Evolutionary conservation across 2,113 vertebrate genomes (phyloP).

Genomic region (Elephantulus edwardii): DNA sequence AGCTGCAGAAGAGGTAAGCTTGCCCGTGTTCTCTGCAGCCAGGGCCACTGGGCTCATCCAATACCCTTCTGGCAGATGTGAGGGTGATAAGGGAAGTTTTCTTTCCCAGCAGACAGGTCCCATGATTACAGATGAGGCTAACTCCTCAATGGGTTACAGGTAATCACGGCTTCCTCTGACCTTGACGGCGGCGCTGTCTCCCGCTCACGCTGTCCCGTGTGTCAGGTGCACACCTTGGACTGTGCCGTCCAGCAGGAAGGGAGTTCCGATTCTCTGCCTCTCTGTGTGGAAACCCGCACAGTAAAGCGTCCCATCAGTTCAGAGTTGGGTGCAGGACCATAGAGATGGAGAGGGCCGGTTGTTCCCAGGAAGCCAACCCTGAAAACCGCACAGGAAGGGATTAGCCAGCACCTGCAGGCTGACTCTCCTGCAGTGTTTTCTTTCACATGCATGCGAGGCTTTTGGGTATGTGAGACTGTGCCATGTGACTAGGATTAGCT

Average conservation of each 20-base stretch:
- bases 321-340: background rate
- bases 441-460: too few relatives aligned
- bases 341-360: too few relatives aligned
- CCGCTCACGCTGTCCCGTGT: background rate
- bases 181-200: slow-evolving; percentile 33
- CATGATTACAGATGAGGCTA: slow-evolving; percentile 48
- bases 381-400: too few relatives aligned
- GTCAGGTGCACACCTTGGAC: background rate
- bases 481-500: too few relatives aligned
- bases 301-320: background rate
- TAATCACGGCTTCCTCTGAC: slow-evolving; percentile 45
- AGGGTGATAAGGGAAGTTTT: slow-evolving; percentile 18
- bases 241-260: background rate
- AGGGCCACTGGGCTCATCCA: slow-evolving; percentile 22
- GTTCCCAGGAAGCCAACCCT: too few relatives aligned
- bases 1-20: background rate
- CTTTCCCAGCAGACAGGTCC: slow-evolving; percentile 33
- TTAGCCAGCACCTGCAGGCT: too few relatives aligned
- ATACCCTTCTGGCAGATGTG: slow-evolving; percentile 45
- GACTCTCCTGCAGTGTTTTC: too few relatives aligned
- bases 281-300: background rate
- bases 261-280: background rate
- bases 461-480: too few relatives aligned
- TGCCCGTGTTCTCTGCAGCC: background rate
- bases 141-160: slow-evolving; percentile 41